Percentiles rank a stretch among this genome's conserved stretches.
phyloP scores from a whole-genome alignment of 2,797 vertebrate genomes.

The Taeniopygia guttata region DNA sequence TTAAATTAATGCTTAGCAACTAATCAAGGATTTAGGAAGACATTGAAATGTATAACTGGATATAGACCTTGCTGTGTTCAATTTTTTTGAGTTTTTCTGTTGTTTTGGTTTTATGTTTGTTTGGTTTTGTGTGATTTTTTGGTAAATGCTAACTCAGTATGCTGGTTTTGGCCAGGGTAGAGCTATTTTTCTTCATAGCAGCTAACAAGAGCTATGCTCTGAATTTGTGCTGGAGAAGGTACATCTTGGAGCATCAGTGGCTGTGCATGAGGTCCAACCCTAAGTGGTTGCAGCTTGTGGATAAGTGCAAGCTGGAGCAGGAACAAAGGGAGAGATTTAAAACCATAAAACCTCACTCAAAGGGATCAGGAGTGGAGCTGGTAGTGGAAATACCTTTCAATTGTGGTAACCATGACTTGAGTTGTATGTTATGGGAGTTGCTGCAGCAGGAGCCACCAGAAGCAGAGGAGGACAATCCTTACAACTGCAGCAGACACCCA shows the following conservation, averaged over 20 bases:
- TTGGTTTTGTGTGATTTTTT: not conserved
- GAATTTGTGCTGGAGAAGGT: not conserved
- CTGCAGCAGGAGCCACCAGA: not conserved
- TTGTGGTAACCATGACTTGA: not conserved
- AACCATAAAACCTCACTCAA: not conserved
- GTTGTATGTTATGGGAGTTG: not conserved
- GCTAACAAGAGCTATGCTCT: not conserved
- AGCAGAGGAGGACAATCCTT: not conserved
- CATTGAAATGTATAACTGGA: not conserved
- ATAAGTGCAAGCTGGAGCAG: not conserved
- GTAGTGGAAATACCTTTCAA: not conserved
- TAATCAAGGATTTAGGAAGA: not conserved
- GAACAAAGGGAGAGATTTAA: not conserved
- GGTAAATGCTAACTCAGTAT: not conserved
- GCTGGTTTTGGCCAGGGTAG: not conserved
- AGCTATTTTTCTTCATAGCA: not conserved
- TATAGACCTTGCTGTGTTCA: not conserved
- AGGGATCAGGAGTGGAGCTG: not conserved
- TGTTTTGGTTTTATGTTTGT: not conserved
- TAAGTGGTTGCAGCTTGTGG: not conserved
- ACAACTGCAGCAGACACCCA: fast-evolving
- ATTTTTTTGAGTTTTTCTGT: not conserved
- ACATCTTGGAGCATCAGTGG: not conserved
- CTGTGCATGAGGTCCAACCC: not conserved
- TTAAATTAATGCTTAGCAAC: not conserved